Conservation (phyloP, 2,888 invertebrate genomes). For the Ochropleura leucogaster region DNA sequence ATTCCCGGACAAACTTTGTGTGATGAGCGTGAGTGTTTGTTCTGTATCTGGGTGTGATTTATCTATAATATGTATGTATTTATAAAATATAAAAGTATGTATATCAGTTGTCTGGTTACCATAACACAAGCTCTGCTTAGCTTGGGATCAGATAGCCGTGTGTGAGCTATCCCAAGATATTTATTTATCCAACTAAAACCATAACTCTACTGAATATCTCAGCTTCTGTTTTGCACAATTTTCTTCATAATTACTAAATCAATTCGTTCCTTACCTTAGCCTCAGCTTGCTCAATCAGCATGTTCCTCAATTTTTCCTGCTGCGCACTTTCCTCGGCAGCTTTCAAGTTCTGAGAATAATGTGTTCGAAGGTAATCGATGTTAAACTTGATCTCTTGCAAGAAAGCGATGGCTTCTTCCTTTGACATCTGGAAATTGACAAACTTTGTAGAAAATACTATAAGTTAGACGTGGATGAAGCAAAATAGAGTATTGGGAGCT, state of each 20-base stretch:
- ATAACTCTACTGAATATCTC: neutral
- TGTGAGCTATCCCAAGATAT: no score
- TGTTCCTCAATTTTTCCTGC: conserved; percentile 83
- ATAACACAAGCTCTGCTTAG: no score
- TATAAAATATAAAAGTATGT: no score
- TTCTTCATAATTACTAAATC: neutral
- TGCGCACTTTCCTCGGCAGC: conserved; percentile 84
- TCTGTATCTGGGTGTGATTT: no score
- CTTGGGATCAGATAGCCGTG: no score
- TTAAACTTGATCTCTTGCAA: conserved; percentile 94
- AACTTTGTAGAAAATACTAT: neutral
- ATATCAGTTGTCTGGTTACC: no score
- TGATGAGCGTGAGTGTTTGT: no score
- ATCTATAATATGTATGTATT: no score
- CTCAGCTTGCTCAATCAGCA: conserved; percentile 84
- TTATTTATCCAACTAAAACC: neutral
- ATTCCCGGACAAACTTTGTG: no score
- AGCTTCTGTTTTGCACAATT: neutral
- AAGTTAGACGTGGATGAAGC: no score
- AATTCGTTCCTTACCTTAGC: conserved; percentile 74
- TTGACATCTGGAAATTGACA: conserved; percentile 90
- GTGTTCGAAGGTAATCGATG: conserved; percentile 93
- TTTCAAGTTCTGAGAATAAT: conserved; percentile 89
- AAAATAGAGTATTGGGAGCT: neutral
- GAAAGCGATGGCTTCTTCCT: conserved; percentile 94